Conservation (phyloP, 2,797 vertebrate species). For the Gambelia wislizenii region DNA sequence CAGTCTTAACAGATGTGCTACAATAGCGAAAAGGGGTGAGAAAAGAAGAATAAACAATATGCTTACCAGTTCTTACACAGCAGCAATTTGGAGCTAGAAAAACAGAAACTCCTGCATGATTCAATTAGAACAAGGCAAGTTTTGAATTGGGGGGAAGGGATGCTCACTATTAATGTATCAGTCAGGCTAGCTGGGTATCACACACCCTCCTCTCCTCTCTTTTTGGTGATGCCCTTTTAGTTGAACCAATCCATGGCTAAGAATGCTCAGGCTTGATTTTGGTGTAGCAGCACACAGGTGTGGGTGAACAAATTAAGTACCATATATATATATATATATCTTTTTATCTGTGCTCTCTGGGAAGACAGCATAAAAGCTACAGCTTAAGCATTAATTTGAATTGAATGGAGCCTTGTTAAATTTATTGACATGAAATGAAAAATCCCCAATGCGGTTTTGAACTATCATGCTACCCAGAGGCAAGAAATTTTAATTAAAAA, state of each 20-base stretch:
- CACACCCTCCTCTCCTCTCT: not conserved
- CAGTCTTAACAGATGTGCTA: not conserved
- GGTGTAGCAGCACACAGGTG: slow-evolving; percentile 19
- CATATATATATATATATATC: not conserved
- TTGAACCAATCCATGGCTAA: not conserved
- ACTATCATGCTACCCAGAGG: slow-evolving; percentile 67
- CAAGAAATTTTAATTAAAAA: slow-evolving; percentile 76
- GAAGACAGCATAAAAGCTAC: slow-evolving; percentile 59
- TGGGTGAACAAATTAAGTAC: slow-evolving; percentile 28
- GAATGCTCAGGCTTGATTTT: not conserved
- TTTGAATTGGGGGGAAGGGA: slow-evolving; percentile 38
- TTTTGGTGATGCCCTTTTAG: not conserved
- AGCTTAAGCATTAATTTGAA: slow-evolving; percentile 63
- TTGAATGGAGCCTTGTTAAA: slow-evolving; percentile 70
- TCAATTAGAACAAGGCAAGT: slow-evolving; percentile 59
- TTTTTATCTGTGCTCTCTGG: slow-evolving; percentile 49
- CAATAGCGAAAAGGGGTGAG: not conserved
- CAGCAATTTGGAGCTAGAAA: slow-evolving; percentile 48
- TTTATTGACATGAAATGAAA: slow-evolving; percentile 74
- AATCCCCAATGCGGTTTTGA: slow-evolving; percentile 70
- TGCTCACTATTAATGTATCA: slow-evolving; percentile 49
- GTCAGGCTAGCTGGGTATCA: slow-evolving; percentile 1
- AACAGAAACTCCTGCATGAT: slow-evolving; percentile 65
- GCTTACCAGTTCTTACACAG: not conserved
- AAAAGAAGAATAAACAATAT: not conserved